These are phyloP conservation scores for Cactoblastis cactorum DNA, from an alignment of 2,888 invertebrate species.

Conservation along the genomic window DNA sequence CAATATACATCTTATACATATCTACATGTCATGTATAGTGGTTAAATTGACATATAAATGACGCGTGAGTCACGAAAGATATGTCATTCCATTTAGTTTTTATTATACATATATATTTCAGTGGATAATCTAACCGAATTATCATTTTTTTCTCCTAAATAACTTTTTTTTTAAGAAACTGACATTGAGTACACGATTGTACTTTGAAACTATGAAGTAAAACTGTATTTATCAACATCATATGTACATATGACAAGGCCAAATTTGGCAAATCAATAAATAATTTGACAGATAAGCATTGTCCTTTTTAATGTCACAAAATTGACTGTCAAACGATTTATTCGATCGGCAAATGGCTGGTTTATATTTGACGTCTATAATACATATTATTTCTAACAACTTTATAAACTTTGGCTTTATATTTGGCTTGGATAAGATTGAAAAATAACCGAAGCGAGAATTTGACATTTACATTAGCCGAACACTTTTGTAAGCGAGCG, in stretches of 20 bases:
- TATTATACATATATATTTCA: conserved; percentile 22
- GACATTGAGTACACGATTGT: conserved; percentile 49
- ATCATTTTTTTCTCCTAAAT: conserved; percentile 33
- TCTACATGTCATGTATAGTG: conserved; percentile 32
- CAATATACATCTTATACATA: conserved; percentile 34
- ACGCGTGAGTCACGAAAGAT: conserved; percentile 43
- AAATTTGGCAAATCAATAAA: background rate
- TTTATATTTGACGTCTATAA: conserved; percentile 21
- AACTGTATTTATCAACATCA: conserved; percentile 30
- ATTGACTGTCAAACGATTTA: background rate
- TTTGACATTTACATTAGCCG: conserved; percentile 8
- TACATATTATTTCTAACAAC: conserved; percentile 25
- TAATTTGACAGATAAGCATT: background rate
- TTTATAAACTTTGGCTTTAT: conserved; percentile 66
- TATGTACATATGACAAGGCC: conserved; percentile 26
- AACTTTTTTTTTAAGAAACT: conserved; percentile 40
- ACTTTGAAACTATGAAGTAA: conserved; percentile 44
- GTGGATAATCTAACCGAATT: conserved; percentile 20
- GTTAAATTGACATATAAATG: conserved; percentile 43
- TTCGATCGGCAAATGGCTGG: background rate
- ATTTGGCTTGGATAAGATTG: conserved; percentile 63
- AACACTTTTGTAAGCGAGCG: conserved; percentile 4
- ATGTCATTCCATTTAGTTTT: conserved; percentile 46
- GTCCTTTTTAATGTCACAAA: background rate
- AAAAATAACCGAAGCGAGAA: conserved; percentile 30